These are phyloP conservation scores for Pseudococcus longispinus DNA, from an alignment of 2,888 invertebrate genomes.

Conservation along the genomic window DNA sequence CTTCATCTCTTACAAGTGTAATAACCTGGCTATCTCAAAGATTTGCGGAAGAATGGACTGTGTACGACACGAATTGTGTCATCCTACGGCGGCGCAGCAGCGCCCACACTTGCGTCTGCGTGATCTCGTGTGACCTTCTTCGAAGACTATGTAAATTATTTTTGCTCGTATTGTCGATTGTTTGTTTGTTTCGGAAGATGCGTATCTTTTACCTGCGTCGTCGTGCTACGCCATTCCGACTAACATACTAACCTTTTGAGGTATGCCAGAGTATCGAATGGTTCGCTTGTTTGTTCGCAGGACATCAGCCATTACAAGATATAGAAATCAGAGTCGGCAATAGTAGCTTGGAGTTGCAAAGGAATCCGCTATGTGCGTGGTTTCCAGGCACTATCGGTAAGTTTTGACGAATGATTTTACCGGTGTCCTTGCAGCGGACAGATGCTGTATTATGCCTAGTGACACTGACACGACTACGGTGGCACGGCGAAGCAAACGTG, in stretches of 20 bases:
- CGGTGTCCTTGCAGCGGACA: not conserved
- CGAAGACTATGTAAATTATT: constrained; percentile 8
- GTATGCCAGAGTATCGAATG: not conserved
- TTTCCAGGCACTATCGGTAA: constrained; percentile 87
- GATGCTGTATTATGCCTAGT: not conserved
- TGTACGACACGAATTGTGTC: not conserved
- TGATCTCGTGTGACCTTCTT: constrained; percentile 34
- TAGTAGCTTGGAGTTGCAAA: constrained; percentile 83
- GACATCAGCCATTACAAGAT: constrained; percentile 87
- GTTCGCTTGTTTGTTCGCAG: constrained; percentile 63
- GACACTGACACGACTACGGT: not conserved
- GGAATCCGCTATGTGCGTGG: constrained; percentile 92
- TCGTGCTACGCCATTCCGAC: not conserved
- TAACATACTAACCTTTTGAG: constrained; percentile 21
- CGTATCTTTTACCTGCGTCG: not conserved
- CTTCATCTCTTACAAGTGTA: not conserved
- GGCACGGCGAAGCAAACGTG: not conserved
- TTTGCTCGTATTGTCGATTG: not conserved
- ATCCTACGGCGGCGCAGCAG: not conserved
- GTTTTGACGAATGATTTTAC: constrained; percentile 60
- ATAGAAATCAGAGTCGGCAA: constrained; percentile 90
- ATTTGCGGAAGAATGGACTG: not conserved
- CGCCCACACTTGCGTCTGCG: not conserved
- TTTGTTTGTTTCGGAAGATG: not conserved
- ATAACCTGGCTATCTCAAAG: not conserved